Base-by-base conservation (phyloP, 2,113 vertebrate species). In the Cisticola juncidis region DNA sequence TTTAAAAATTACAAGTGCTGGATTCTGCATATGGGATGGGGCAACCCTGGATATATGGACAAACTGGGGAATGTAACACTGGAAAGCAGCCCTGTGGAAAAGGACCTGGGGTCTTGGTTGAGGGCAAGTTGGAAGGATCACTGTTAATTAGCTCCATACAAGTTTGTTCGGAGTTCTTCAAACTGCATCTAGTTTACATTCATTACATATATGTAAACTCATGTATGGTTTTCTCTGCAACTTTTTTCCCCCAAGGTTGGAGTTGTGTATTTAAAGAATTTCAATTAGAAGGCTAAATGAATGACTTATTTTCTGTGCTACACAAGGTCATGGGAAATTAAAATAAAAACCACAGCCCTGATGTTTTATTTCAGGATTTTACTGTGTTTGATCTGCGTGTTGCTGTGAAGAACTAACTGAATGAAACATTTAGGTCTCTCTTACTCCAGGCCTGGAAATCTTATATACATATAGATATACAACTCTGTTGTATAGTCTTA, bases 251-350 rank as follows among this genome's bases (percentile, higher is more conserved):
- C 13, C 24, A 8, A 25, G 42, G 57, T 11, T 70, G 25, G 51
- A 92, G 29, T 38, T 92, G 18, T 71, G 17, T 83, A 51, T 93
- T 93, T 90, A 70, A 92, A 86, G 54, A 44, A 79, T 91, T 57
- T 66, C 18, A 73, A 0, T 48, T 92, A 64, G 25, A 95, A 87
- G 42, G 31, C 54, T 91, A 91, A 90, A 84, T 92, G 91, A 64
- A 71, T 93, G 72, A 50, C 87, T 88, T 94, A 9, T 64, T 92
- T 95, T 90, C 81, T 8, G 3, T 92, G 76, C 76, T 94, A 69
- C 14, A 45, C 29, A 45, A 88, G 71, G 77, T 96, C 87, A 83
- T 87, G 85, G 79, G 93, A 94, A 96, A 74, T 95, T n/a, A 87
- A 87, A 93, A 88, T 88, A 60, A 89, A 92, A 88, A 4, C 35